phyloP scores from a whole-genome alignment of 2,797 vertebrate species.

The Chiroxiphia lanceolata region DNA sequence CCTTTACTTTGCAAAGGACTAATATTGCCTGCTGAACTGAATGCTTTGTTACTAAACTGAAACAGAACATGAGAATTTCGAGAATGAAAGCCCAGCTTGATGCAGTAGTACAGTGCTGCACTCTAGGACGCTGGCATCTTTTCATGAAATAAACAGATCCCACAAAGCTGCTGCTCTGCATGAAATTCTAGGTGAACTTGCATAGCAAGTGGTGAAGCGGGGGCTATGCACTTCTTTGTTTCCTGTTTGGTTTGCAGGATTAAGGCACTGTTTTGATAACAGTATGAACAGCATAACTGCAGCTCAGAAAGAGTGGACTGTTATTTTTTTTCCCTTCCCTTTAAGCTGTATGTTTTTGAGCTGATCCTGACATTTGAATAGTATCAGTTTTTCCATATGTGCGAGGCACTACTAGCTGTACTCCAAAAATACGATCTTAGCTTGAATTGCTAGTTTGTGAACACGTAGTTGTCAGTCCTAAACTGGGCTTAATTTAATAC shows the following conservation, averaged over 20 bases:
- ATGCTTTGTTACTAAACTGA: slow-evolving; percentile 40
- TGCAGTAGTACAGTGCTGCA: slow-evolving; percentile 31
- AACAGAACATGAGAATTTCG: slow-evolving; percentile 40
- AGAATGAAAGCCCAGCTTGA: slow-evolving; percentile 28
- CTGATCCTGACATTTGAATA: slow-evolving; percentile 11
- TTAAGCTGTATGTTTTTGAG: slow-evolving; percentile 27
- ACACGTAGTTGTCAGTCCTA: slow-evolving; percentile 30
- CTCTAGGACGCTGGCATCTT: slow-evolving; percentile 56
- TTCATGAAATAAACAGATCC: slow-evolving; percentile 61
- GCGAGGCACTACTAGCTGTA: slow-evolving; percentile 10
- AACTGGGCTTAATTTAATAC: slow-evolving; percentile 28
- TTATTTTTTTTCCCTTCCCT: slow-evolving; percentile 34
- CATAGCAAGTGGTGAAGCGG: background rate
- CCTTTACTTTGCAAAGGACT: slow-evolving; percentile 20
- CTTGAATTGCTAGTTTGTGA: slow-evolving; percentile 51
- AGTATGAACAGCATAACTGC: background rate
- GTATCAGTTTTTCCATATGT: slow-evolving; percentile 42
- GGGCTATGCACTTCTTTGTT: slow-evolving; percentile 55
- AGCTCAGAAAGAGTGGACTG: slow-evolving; percentile 1
- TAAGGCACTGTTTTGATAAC: slow-evolving; percentile 48
- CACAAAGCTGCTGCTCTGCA: slow-evolving; percentile 48
- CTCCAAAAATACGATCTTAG: slow-evolving; percentile 24
- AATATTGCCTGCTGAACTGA: slow-evolving; percentile 19
- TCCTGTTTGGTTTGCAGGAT: slow-evolving; percentile 51
- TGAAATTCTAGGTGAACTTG: slow-evolving; percentile 65